Evolutionary conservation across 2,888 invertebrate species (phyloP), one percentile per base, ranked within the genome.

Genomic region (Acrocyrtus sp.): DNA sequence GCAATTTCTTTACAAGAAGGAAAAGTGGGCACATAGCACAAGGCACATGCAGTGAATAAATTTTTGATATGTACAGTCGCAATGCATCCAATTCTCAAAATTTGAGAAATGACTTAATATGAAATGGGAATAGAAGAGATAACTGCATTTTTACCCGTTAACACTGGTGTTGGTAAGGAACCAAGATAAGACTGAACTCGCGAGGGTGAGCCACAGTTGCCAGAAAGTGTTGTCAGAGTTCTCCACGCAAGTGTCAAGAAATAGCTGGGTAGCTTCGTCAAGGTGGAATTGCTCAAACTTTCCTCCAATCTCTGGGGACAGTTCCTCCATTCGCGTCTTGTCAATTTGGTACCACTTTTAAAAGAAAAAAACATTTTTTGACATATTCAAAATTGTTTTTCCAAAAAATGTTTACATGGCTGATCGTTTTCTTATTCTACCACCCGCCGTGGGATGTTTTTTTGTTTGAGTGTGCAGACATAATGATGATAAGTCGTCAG

Each of bases 141-240:
- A 27, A 88, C n/a, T n/a, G n/a, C n/a, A 34, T 34, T 34, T 90
- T 89, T 85, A 94, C 90, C 97, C 97, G 86, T 98, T 98, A 78
- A 96, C 93, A 81, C 96, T 95, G 1, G 98, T 98, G 84, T 93
- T 92, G 29, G 95, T 93, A 91, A 97, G 92, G 86, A 98, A 95
- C 86, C 92, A 90, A 77, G 92, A 90, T 21, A 98, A 88, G 45
- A 97, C 85, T n/a, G 92, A 89, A 82, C 92, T 91, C 17, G 93
- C 93, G 41, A 98, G 82, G 41, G 93, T 89, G 85, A 97, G 94
- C 91, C 94, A 95, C 75, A 96, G 87, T 85, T 98, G 96, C 26
- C 93, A 90, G 85, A 95, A 90, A 68, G 97, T 85, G 88, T 92
- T 92, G 81, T 94, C 92, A 2, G 94, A 92, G 84, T 93, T 92